phyloP scores from a whole-genome alignment of 53 echinoderm and acorn worm species.

The Henricia sp. region DNA sequence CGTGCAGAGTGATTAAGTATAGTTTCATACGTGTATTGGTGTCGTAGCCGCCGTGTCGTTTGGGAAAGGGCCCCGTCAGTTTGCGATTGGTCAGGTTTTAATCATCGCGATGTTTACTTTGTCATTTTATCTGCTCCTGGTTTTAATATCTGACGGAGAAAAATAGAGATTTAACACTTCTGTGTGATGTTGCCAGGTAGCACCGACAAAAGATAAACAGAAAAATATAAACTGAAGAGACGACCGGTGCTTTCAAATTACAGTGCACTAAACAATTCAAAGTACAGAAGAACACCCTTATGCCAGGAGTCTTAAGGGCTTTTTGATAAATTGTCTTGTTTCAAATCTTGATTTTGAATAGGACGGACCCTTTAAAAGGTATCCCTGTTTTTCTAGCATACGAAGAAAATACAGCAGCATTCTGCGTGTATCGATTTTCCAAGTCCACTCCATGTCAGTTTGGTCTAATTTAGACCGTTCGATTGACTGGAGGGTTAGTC shows the following conservation, averaged over 20 bases:
- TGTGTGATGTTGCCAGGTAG: no score
- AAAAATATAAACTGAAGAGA: no score
- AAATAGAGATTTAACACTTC: background rate
- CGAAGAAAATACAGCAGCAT: background rate
- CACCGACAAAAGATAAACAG: no score
- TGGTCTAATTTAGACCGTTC: background rate
- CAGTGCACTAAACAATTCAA: no score
- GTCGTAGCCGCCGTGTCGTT: background rate
- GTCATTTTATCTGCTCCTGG: slow-evolving; percentile 4
- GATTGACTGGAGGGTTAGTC: background rate
- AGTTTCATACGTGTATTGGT: background rate
- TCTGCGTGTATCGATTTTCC: background rate
- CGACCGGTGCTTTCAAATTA: no score
- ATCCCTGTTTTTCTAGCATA: background rate
- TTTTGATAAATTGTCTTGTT: no score
- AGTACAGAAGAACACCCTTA: no score
- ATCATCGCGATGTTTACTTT: slow-evolving; percentile 17
- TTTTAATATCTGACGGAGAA: background rate
- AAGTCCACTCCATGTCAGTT: slow-evolving; percentile 3
- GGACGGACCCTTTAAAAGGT: background rate
- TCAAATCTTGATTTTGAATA: no score
- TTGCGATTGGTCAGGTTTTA: background rate
- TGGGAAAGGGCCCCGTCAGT: background rate
- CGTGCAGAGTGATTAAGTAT: slow-evolving; percentile 34
- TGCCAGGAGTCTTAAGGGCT: no score